Base-by-base conservation (phyloP, 2,797 vertebrate species). In the Sardinella longiceps region DNA sequence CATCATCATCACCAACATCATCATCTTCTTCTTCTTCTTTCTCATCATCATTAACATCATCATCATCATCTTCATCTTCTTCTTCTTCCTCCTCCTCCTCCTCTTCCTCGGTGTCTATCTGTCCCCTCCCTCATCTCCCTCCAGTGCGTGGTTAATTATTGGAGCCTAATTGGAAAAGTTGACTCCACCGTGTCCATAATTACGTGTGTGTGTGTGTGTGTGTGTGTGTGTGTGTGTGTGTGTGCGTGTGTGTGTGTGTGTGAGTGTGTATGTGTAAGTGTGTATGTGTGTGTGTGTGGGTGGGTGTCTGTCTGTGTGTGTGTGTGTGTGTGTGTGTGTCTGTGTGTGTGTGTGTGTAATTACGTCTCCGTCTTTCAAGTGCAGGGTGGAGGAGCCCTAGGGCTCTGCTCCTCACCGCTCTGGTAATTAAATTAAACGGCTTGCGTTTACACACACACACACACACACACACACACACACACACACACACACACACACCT, bases 371-470 rank as follows among this genome's bases (percentile, higher is more conserved):
- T 86, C 87, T 89, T 88, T 87, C 20, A 86, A 84, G 87, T 85
- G 81, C 77, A 74, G 48, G 70, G 84, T 83, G 84, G 82, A 81
- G 77, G 66, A 84, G 82, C 87, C 87, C 85, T 82, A 66, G 81
- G 88, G 85, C 85, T 81, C 80, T 80, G 80, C 84, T 74, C 85
- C 83, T 87, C 83, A 83, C 70, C 85, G 28, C 43, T 9, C 46
- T 81, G 20, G 51, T 89, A 90, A 90, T 90, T 90, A 84, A 90
- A 91, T 91, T 90, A 90, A 85, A 85, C 63, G 60, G 82, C 85
- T 84, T 80, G 85, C 66, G 84, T 88, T 86, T 53, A 77, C 82
- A 82, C 30, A 82, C 83, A 87, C 80, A 80, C 82, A 81, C 86
- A 88, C 53, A 83, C 50, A 66, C 58, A n/a, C 25, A 60, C 58